Base-by-base conservation (phyloP, 2,888 invertebrate genomes). In the Acanthopleura granulata region DNA sequence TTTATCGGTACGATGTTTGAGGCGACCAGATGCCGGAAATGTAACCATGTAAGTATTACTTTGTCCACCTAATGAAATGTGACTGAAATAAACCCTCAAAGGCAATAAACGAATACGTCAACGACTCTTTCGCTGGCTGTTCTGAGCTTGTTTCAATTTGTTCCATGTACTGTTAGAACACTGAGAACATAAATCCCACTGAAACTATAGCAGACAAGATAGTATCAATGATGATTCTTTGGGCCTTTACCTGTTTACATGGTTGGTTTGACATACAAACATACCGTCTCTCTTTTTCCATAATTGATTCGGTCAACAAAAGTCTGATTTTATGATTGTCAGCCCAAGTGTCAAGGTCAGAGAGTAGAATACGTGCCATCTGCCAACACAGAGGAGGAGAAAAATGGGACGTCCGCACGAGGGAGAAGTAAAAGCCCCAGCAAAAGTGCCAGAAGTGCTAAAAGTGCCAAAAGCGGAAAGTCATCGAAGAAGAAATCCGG, bases 271-370 rank as follows among this genome's bases (percentile, higher is more conserved):
- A 25, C 49, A 16, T 1, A 49, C 1, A 72, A 16, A 0, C 11
- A 15, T 25, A 62, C 6, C 49, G 16, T 49, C 57, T 49, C 49
- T 14, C 15, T 61, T 29, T 25, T n/a, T 40, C 18, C 73, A 18
- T 3, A 50, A 11, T 51, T 25, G 22, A n/a, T 3, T 50, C 4
- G 1, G n/a, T 57, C 16, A 71, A 3, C 6, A 57, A 57, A 49
- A 6, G 73, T 22, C 1, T 15, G 11, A 29, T 40, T 22, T 74
- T 62, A n/a, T 49, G 30, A 27, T 73, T 79, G 74, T 14, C 81
- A 88, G 89, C 79, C 79, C 76, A 82, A 81, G n/a, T 89, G 89
- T 74, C 88, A 87, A 80, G 89, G 89, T 3, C 82, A 85, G 69
- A 80, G 85, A 72, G 88, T 89, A 15, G 88, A 89, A 75, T 87